Base-by-base conservation (phyloP, 2,888 invertebrate genomes). In the Petrolisthes cinctipes region DNA sequence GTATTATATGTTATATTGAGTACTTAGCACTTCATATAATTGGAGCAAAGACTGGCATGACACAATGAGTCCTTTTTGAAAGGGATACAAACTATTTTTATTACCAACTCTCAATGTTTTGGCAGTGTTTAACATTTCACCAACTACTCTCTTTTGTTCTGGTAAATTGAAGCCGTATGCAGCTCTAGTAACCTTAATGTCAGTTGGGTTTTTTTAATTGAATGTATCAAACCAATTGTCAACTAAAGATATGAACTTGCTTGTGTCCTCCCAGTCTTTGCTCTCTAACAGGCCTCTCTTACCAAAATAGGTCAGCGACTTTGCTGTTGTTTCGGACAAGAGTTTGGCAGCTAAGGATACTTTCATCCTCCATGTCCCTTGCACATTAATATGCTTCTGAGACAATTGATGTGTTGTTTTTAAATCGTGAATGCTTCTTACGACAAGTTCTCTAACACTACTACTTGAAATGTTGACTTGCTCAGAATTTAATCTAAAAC, bases 261-360 rank as follows among this genome's bases (percentile, higher is more conserved):
- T 66, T 68, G 80, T 85, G 17, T 85, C 80, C 17, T 85, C 53
- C 80, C 79, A 85, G 68, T 85, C 14, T 71, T 80, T 66, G 23
- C 85, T 85, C 20, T 79, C 9, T n/a, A 85, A 23, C 17, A 80
- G 71, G 3, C 56, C n/a, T 85, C 54, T 14, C 71, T 80, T 4
- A 14, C 80, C 85, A 85, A 80, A 85, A 23, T 80, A 85, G 1
- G 51, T n/a, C 23, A 85, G 20, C 9, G 85, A 6, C 71, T 80
- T 80, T 4, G 85, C 54, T 54, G 80, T 80, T 37, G 79, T 80
- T 11, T 85, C 23, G 5, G 80, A 85, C 68, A 85, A 11, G 4
- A 85, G 78, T n/a, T 78, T 51, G 66, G 61, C 85, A 61, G 85
- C 66, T 3, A 85, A 56, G 5, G 51, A 11, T 3, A 5, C 85